Conservation (phyloP, 2,888 invertebrate genomes). For the Eupithecia abbreviata region DNA sequence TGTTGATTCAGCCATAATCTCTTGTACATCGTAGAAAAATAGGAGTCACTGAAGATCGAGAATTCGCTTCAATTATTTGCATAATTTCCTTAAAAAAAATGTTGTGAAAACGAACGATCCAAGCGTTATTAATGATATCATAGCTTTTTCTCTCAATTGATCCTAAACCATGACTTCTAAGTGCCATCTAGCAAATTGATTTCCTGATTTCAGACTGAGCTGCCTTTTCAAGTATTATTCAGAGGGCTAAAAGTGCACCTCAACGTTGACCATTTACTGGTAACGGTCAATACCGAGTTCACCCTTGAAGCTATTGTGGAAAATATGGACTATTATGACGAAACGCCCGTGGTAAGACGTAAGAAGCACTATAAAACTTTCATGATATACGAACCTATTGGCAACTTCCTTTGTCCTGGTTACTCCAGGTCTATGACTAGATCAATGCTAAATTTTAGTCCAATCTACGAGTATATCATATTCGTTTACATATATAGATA, state of each 20-base stretch:
- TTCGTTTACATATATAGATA: no score
- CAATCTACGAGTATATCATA: no score
- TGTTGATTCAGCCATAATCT: not conserved
- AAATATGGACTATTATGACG: constrained; percentile 54
- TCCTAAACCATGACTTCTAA: not conserved
- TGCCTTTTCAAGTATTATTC: constrained; percentile 53
- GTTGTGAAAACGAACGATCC: not conserved
- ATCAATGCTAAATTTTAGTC: no score
- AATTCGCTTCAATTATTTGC: not conserved
- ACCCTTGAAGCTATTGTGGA: constrained; percentile 49
- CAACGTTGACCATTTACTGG: constrained; percentile 52
- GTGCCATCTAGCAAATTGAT: not conserved
- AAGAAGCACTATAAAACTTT: not conserved
- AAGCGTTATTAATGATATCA: not conserved
- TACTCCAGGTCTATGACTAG: no score
- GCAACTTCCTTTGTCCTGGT: no score
- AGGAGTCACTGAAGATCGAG: not conserved
- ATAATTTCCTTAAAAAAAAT: not conserved
- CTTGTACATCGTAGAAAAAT: not conserved
- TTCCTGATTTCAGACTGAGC: constrained; percentile 53
- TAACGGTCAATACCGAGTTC: constrained; percentile 52
- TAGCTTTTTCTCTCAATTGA: not conserved
- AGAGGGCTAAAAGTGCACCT: constrained; percentile 54
- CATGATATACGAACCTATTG: no score
- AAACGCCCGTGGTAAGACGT: constrained; percentile 44